phyloP scores from a whole-genome alignment of 2,113 vertebrate species.

The Sorex fumeus region DNA sequence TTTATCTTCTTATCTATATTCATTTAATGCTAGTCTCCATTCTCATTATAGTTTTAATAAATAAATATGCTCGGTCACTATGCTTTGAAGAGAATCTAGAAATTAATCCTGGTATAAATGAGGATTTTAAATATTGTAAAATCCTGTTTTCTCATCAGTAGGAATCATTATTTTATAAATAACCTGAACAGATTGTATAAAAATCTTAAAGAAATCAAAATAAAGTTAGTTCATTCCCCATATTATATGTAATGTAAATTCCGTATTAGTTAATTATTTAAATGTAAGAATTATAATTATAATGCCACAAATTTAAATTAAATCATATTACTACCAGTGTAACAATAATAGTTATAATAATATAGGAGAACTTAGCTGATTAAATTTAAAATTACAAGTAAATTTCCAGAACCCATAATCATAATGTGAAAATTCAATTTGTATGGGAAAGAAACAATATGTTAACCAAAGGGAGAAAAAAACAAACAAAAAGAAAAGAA shows the following conservation, averaged over 20 bases:
- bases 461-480: conserved; percentile 10
- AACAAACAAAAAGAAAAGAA: not conserved
- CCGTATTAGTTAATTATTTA: conserved; percentile 7
- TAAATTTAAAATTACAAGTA: not conserved
- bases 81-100: not conserved
- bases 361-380: not conserved
- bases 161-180: conserved; percentile 20
- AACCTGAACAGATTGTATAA: not conserved
- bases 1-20: conserved; percentile 43
- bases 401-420: not conserved
- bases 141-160: not conserved
- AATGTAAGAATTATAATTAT: conserved; percentile 14
- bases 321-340: not conserved
- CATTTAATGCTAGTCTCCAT: not conserved
- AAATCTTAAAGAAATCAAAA: too few species aligned
- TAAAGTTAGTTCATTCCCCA: too few species aligned
- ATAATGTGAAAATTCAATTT: not conserved
- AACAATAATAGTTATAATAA: not conserved
- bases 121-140: conserved; percentile 8
- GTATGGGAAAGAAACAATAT: not conserved
- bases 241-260: conserved; percentile 13
- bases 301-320: not conserved
- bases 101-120: not conserved
- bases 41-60: not conserved
- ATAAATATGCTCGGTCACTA: not conserved